Base-by-base conservation (phyloP, 1,140 invertebrate species). In the Adoxophyes honmai region DNA sequence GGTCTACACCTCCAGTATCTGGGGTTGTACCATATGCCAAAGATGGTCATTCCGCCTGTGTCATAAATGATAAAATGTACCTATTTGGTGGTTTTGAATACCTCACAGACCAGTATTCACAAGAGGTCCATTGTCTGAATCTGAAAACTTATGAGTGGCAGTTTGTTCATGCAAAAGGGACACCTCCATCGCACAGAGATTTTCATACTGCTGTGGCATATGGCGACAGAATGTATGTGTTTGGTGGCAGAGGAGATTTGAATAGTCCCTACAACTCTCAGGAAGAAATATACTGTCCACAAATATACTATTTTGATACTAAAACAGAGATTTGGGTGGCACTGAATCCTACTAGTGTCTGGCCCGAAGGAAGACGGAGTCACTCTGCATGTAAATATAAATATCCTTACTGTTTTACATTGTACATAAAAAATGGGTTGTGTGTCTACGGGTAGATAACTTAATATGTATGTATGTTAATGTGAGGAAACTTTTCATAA, bases 71-170 rank as follows among this genome's bases (percentile, higher is more conserved):
- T 70, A 92, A 92, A 67, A 98, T 98, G 96, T 97, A 94, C 71
- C 94, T 98, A 55, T 98, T 97, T 90, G 97, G 96, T 15, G 97
- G 97, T 4, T 98, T 93, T 86, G 93, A 95, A 85, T 96, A 96
- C 69, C 91, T 92, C 18, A 91, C 92, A 39, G 94, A 96, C 66
- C 89, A 92, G 60, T 97, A 96, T 84, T 94, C 94, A 14, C 93
- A 95, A 82, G 94, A 95, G 64, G 92, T 97, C 2, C 94, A 94
- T 81, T 90, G 90, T 15, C 88, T 97, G 13, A 91, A 97, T 88
- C 91, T 98, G 57, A 87, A 91, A 14, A 95, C 91, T 18, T 91
- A 95, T 85, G 80, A 90, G 8, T 97, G 96, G 96, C 88, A 78
- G 15, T 92, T 90, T 68, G 73, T 95, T 44, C 77, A 88, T 57